Conservation (phyloP, 92 coral and sea anemone species). For the Palythoa grandis region DNA sequence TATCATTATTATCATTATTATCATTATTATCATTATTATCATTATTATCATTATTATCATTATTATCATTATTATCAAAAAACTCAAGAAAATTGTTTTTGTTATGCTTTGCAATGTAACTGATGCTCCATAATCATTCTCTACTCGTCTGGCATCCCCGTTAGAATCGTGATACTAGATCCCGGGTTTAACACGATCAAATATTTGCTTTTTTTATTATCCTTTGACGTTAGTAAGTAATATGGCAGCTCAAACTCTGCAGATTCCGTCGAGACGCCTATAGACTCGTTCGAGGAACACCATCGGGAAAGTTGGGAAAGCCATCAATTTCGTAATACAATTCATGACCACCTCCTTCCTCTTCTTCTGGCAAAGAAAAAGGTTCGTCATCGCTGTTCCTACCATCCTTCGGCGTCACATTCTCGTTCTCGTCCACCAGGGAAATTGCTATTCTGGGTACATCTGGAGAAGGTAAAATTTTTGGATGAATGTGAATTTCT, state of each 20-base stretch:
- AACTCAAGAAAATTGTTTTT: no score
- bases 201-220: background rate
- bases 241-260: background rate
- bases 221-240: background rate
- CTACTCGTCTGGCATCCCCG: background rate
- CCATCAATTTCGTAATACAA: slow-evolving; percentile 55
- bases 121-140: no score
- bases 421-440: slow-evolving; percentile 66
- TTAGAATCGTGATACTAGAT: background rate
- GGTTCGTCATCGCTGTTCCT: slow-evolving; percentile 37
- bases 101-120: no score
- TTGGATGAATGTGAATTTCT: slow-evolving; percentile 32
- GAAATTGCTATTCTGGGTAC: slow-evolving; percentile 71
- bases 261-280: background rate
- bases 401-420: slow-evolving; percentile 8
- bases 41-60: no score
- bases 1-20: no score
- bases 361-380: slow-evolving; percentile 35
- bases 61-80: no score
- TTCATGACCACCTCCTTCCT: slow-evolving; percentile 2
- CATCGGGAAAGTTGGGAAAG: slow-evolving; percentile 62
- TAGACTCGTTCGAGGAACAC: slow-evolving; percentile 75
- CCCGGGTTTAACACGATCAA: background rate
- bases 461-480: slow-evolving; percentile 22
- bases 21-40: no score